Conservation (phyloP, 2,888 invertebrate species). For the Drosophila setosimentum region DNA sequence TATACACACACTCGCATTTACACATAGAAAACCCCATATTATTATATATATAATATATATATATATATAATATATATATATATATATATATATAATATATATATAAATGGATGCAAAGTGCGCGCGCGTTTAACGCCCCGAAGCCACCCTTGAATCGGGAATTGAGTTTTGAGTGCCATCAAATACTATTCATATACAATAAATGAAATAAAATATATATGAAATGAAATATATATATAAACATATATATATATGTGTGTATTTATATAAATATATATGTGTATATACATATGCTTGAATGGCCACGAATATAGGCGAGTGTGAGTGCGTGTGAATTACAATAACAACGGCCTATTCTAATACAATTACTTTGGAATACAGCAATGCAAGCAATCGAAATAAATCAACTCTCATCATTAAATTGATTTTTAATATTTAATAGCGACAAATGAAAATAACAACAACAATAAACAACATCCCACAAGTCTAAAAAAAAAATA, state of each 20-base stretch:
- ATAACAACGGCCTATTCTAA: conserved; percentile 33
- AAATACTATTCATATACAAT: conserved; percentile 76
- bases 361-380: conserved; percentile 25
- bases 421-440: conserved; percentile 60
- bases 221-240: conserved; percentile 62
- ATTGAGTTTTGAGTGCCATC: conserved; percentile 63
- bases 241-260: conserved; percentile 21
- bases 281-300: conserved; percentile 35
- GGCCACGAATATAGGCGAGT: conserved; percentile 23
- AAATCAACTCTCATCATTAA: conserved; percentile 29
- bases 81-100: conserved; percentile 47
- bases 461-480: conserved; percentile 12
- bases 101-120: conserved; percentile 61
- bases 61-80: conserved; percentile 47
- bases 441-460: conserved; percentile 39
- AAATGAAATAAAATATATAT: conserved; percentile 68
- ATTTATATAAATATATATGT: conserved; percentile 16
- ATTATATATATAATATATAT: conserved; percentile 76
- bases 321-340: conserved; percentile 46
- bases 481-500: conserved; percentile 13
- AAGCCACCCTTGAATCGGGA: conserved; percentile 41
- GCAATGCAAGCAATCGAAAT: conserved; percentile 27
- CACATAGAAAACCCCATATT: conserved; percentile 64
- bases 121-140: conserved; percentile 73
- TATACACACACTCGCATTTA: conserved; percentile 56